Evolutionary conservation across 2,113 vertebrate genomes (phyloP).

Genomic region (Pantherophis guttatus): DNA sequence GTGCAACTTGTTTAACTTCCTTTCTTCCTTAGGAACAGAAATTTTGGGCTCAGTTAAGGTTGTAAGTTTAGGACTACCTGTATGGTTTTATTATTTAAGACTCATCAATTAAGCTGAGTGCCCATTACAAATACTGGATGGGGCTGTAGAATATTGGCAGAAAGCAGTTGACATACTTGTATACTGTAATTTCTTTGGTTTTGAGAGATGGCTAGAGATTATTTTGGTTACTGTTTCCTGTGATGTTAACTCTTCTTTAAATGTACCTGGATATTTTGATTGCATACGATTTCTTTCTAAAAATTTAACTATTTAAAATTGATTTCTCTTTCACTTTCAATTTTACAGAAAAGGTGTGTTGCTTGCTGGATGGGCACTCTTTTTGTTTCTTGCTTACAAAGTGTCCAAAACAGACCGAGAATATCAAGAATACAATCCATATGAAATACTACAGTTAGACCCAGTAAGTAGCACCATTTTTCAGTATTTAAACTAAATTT

Average conservation of each 20-base stretch:
- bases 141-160: neutral
- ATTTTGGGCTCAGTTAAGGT: neutral
- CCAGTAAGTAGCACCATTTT: constrained; percentile 78
- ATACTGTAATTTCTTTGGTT: neutral
- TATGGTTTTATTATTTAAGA: neutral
- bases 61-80: neutral
- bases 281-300: neutral
- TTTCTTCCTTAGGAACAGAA: neutral
- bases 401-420: constrained; percentile 97
- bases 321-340: constrained; percentile 29
- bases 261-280: constrained; percentile 1
- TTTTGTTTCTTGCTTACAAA: constrained; percentile 94
- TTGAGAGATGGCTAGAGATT: neutral
- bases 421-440: constrained; percentile 98
- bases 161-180: neutral
- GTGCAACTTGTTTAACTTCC: neutral
- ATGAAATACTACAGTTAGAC: constrained; percentile 92
- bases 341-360: constrained; percentile 88
- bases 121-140: neutral
- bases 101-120: neutral
- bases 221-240: neutral
- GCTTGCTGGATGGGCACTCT: constrained; percentile 94
- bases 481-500: neutral
- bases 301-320: constrained; percentile 23
- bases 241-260: neutral